Conservation (phyloP, 1,140 invertebrate genomes). For the Helicoverpa armigera region DNA sequence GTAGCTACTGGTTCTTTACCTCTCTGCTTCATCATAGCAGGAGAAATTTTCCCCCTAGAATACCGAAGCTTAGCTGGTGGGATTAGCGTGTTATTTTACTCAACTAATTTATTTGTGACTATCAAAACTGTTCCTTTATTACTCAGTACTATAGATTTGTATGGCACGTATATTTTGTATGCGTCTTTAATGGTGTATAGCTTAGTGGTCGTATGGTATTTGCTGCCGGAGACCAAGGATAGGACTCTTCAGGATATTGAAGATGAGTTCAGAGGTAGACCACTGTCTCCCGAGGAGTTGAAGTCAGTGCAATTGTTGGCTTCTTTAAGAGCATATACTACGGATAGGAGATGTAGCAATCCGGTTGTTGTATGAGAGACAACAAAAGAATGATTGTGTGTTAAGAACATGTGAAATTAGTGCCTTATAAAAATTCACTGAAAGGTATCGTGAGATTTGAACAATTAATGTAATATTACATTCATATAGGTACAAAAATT, state of each 20-base stretch:
- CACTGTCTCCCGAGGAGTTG: conserved; percentile 65
- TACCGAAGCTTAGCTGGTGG: conserved; percentile 68
- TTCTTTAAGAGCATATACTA: conserved; percentile 62
- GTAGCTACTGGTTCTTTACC: conserved; percentile 68
- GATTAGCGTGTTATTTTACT: conserved; percentile 65
- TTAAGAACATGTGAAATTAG: too few relatives aligned
- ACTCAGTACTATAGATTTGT: conserved; percentile 59
- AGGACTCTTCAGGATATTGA: conserved; percentile 71
- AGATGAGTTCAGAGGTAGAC: conserved; percentile 69
- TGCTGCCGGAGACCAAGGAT: conserved; percentile 71
- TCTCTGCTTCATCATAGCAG: conserved; percentile 67
- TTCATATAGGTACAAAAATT: too few relatives aligned
- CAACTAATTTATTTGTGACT: conserved; percentile 65
- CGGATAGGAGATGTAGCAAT: conserved; percentile 73
- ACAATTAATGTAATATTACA: too few relatives aligned
- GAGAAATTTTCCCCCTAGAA: conserved; percentile 69
- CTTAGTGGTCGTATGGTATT: conserved; percentile 56
- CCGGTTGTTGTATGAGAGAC: conserved; percentile 59
- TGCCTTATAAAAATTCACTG: too few relatives aligned
- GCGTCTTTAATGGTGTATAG: conserved; percentile 57
- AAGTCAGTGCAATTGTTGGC: conserved; percentile 69
- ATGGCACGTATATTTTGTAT: conserved; percentile 64
- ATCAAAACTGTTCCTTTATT: conserved; percentile 66
- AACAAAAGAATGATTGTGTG: too few relatives aligned
- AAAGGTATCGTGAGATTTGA: too few relatives aligned